These are phyloP conservation scores for Lasaia peninsularis DNA, from an alignment of 1,140 invertebrate species.

Conservation along the genomic window DNA sequence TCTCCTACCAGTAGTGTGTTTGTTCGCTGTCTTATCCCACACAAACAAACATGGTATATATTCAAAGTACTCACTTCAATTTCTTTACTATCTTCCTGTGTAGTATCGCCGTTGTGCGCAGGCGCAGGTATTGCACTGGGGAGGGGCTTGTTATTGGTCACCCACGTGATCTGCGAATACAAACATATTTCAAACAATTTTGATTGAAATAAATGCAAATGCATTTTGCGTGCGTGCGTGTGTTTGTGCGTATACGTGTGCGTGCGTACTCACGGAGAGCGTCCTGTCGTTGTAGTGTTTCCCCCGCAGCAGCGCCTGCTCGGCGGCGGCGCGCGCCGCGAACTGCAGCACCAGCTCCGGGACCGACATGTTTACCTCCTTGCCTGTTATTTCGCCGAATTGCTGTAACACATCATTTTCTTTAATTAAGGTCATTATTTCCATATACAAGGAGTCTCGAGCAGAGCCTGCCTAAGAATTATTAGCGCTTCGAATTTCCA, in stretches of 20 bases:
- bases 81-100: slow-evolving; percentile 34
- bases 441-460: too few species aligned
- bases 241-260: background rate
- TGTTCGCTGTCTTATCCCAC: too few species aligned
- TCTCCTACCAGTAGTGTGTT: too few species aligned
- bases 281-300: slow-evolving; percentile 57
- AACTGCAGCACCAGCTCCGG: slow-evolving; percentile 58
- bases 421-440: slow-evolving; percentile 28
- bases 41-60: too few species aligned
- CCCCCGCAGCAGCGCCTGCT: slow-evolving; percentile 41
- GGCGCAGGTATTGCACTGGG: slow-evolving; percentile 18
- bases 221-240: background rate
- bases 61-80: slow-evolving; percentile 31
- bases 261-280: slow-evolving; percentile 43
- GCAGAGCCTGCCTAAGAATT: too few species aligned
- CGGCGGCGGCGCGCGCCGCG: slow-evolving; percentile 44
- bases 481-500: too few species aligned
- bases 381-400: slow-evolving; percentile 56
- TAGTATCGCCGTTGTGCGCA: slow-evolving; percentile 29
- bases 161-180: slow-evolving; percentile 54
- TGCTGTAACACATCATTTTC: slow-evolving; percentile 35
- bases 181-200: background rate
- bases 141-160: slow-evolving; percentile 42
- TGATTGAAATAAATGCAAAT: too few species aligned
- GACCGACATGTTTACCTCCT: slow-evolving; percentile 57